phyloP scores from a whole-genome alignment of 2,797 vertebrate genomes.

The Coreius guichenoti region DNA sequence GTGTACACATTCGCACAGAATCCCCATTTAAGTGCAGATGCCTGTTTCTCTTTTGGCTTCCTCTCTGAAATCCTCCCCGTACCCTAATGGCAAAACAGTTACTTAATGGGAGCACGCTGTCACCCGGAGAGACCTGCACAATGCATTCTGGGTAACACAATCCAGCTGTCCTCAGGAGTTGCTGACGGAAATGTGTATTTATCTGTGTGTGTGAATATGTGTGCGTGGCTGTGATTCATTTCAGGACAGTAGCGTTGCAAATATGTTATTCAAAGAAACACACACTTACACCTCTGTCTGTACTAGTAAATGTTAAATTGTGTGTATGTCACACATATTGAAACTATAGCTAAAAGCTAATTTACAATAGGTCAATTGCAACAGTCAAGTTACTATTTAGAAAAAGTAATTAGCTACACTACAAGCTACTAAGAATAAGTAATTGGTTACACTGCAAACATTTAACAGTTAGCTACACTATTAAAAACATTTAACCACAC shows the following conservation, averaged over 20 bases:
- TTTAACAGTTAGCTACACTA: too few relatives aligned
- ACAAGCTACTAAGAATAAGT: not conserved
- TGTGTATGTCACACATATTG: not conserved
- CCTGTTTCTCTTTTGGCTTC: slow-evolving; percentile 34
- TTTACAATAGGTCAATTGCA: not conserved
- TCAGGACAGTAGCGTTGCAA: not conserved
- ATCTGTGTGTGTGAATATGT: slow-evolving; percentile 19
- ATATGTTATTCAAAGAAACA: slow-evolving; percentile 3
- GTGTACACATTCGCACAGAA: not conserved
- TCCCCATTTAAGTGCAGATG: slow-evolving; percentile 23
- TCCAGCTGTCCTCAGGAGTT: slow-evolving; percentile 71
- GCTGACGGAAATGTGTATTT: slow-evolving; percentile 32
- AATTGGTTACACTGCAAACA: too few relatives aligned
- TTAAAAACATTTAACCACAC: too few relatives aligned
- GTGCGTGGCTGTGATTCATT: slow-evolving; percentile 6
- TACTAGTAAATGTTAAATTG: not conserved
- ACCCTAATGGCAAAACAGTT: slow-evolving; percentile 41
- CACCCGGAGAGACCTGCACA: slow-evolving; percentile 68
- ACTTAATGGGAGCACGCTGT: slow-evolving; percentile 53
- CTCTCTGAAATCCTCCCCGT: slow-evolving; percentile 33
- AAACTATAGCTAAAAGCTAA: not conserved
- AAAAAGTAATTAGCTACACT: not conserved
- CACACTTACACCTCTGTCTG: not conserved
- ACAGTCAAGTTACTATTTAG: not conserved
- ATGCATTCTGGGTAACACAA: slow-evolving; percentile 77